Evolutionary conservation across 92 coral and sea anemone genomes (phyloP).

Genomic region (Porites evermanni): DNA sequence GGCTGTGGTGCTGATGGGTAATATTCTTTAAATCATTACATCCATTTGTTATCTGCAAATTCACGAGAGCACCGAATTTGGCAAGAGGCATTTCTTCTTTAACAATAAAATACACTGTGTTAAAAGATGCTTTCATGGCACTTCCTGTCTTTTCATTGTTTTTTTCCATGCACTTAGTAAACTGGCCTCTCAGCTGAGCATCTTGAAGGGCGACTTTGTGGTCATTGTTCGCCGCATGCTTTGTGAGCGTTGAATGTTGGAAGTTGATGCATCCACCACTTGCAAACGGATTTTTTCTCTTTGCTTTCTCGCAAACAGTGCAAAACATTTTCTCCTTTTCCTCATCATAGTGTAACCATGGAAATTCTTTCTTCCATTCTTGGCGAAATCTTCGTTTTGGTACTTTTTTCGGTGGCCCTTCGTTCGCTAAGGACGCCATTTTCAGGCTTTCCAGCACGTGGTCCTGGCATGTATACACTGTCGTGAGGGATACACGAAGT

Average conservation of each 20-base stretch:
- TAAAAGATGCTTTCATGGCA: too few species aligned
- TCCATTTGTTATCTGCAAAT: too few species aligned
- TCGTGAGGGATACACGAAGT: too few species aligned
- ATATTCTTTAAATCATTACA: too few species aligned
- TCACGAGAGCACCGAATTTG: too few species aligned
- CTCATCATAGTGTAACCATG: constrained; percentile 4
- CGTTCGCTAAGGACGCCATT: neutral
- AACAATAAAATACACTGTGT: too few species aligned
- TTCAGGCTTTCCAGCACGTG: too few species aligned
- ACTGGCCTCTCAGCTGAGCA: neutral
- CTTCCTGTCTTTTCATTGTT: too few species aligned
- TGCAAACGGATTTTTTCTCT: neutral
- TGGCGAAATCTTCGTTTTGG: neutral
- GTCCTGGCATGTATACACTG: too few species aligned
- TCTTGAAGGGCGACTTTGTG: neutral
- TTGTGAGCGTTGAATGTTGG: neutral
- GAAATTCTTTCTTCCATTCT: neutral
- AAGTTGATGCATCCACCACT: too few species aligned
- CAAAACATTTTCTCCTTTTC: constrained; percentile 16
- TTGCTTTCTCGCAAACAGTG: constrained; percentile 6
- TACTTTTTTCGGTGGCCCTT: neutral
- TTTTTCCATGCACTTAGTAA: neutral
- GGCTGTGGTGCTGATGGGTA: too few species aligned
- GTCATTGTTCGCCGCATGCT: neutral
- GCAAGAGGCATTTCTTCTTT: too few species aligned